Evolutionary conservation across 2,888 invertebrate genomes (phyloP).

Genomic region (Cepaea hortensis): DNA sequence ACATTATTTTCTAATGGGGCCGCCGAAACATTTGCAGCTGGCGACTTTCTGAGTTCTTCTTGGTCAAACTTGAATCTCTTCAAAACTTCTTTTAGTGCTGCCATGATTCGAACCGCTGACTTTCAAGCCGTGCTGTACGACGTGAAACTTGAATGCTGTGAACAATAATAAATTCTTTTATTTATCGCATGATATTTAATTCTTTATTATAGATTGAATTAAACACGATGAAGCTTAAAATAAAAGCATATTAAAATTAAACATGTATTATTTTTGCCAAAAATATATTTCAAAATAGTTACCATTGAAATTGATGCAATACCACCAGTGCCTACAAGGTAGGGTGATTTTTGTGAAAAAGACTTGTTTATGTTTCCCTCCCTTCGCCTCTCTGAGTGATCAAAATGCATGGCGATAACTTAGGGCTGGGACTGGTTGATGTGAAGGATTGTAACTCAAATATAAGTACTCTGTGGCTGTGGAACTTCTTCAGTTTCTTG

Average conservation of each 20-base stretch:
- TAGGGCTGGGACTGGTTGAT: no score
- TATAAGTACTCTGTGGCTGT: no score
- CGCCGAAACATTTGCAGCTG: slow-evolving; percentile 68
- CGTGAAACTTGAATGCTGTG: neutral
- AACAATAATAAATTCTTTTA: neutral
- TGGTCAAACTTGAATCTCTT: slow-evolving; percentile 65
- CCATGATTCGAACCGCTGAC: neutral
- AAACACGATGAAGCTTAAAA: neutral
- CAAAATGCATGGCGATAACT: no score
- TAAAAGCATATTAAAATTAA: neutral
- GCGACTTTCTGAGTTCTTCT: slow-evolving; percentile 62
- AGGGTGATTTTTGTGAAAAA: no score
- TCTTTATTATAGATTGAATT: neutral
- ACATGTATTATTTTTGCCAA: neutral
- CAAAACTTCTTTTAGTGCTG: slow-evolving; percentile 55
- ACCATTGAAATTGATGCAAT: neutral
- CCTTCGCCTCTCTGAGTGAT: no score
- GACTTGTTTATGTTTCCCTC: no score
- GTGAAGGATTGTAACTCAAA: no score
- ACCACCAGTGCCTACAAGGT: no score
- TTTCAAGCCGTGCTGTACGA: neutral
- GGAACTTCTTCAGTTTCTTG: no score
- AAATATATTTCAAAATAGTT: neutral
- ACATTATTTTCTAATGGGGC: slow-evolving; percentile 67
- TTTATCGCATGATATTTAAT: neutral